These are phyloP conservation scores for Rhynchonema sp. DNA, from an alignment of 2,888 invertebrate species.

Conservation along the genomic window DNA sequence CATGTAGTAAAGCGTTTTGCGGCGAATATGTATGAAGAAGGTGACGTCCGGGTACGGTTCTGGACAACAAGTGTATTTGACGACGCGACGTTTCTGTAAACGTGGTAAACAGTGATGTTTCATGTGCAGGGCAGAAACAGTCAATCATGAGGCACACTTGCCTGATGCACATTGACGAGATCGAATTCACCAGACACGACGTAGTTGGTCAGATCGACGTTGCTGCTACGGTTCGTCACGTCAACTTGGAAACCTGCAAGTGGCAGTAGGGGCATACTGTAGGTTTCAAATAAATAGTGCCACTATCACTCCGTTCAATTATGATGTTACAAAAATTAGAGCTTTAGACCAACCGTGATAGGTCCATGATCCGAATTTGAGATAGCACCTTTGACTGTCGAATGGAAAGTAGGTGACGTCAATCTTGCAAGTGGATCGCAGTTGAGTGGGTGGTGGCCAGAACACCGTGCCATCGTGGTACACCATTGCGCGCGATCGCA, in stretches of 20 bases:
- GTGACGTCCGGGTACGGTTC: conserved; percentile 41
- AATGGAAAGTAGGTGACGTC: conserved; percentile 41
- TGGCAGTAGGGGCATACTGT: too few relatives aligned
- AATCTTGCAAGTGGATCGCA: conserved; percentile 39
- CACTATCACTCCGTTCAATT: too few relatives aligned
- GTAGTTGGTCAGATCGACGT: conserved; percentile 37
- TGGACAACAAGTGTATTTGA: conserved; percentile 35
- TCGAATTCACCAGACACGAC: conserved; percentile 41
- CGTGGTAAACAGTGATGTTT: too few relatives aligned
- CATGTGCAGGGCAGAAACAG: too few relatives aligned
- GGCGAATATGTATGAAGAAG: conserved; percentile 36
- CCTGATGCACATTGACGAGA: conserved; percentile 34
- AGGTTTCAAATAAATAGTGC: too few relatives aligned
- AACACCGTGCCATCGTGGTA: conserved; percentile 37
- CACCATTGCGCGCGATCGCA: conserved; percentile 41
- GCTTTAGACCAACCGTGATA: conserved; percentile 14
- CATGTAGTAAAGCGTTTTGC: conserved; percentile 34
- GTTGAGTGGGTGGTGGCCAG: conserved; percentile 42
- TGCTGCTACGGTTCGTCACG: conserved; percentile 28
- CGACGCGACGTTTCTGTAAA: conserved; percentile 35
- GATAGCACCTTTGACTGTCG: conserved; percentile 38
- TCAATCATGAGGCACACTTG: too few relatives aligned
- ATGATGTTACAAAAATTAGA: too few relatives aligned
- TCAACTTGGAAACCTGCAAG: conserved; percentile 23
- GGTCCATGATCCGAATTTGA: conserved; percentile 38